Conservation (phyloP, 2,113 vertebrate genomes). For the Xiphias gladius region DNA sequence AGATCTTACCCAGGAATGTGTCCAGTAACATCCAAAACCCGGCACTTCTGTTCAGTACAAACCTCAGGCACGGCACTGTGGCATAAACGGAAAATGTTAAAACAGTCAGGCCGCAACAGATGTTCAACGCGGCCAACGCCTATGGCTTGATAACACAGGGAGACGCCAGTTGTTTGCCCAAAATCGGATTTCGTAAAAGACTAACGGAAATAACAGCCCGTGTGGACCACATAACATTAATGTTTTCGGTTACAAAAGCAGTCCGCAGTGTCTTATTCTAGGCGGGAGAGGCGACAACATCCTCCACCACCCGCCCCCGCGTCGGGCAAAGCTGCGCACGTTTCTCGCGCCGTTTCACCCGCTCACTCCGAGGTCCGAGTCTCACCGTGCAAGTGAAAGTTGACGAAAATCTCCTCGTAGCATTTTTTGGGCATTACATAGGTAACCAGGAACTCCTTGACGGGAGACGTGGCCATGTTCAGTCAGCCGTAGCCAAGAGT, state of each 20-base stretch:
- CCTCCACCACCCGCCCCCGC: not conserved
- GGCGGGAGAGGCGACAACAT: not conserved
- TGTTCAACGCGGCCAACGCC: not conserved
- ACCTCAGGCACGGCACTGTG: conserved; percentile 87
- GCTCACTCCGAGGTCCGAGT: fast-evolving
- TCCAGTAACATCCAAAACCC: conserved; percentile 87
- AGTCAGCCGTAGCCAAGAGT: not conserved
- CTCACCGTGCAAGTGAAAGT: conserved; percentile 87
- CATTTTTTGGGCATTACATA: conserved; percentile 88
- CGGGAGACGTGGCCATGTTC: conserved; percentile 57
- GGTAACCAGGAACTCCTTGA: conserved; percentile 81
- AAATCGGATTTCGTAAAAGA: not conserved
- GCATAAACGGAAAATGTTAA: not conserved
- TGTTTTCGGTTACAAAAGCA: not conserved
- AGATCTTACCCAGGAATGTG: conserved; percentile 85
- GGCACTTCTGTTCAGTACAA: conserved; percentile 84
- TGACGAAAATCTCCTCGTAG: conserved; percentile 83
- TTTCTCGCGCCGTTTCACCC: not conserved
- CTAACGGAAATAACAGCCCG: no score
- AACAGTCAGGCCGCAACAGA: not conserved
- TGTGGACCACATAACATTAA: fast-evolving
- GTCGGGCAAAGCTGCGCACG: conserved; percentile 17
- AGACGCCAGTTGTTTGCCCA: no score
- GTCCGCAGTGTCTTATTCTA: not conserved
- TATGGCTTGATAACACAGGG: not conserved